Percentiles rank a stretch among this genome's conserved stretches.
Evolutionary conservation across 2,113 vertebrate genomes (phyloP).

Genomic region (Stegostoma tigrinum): DNA sequence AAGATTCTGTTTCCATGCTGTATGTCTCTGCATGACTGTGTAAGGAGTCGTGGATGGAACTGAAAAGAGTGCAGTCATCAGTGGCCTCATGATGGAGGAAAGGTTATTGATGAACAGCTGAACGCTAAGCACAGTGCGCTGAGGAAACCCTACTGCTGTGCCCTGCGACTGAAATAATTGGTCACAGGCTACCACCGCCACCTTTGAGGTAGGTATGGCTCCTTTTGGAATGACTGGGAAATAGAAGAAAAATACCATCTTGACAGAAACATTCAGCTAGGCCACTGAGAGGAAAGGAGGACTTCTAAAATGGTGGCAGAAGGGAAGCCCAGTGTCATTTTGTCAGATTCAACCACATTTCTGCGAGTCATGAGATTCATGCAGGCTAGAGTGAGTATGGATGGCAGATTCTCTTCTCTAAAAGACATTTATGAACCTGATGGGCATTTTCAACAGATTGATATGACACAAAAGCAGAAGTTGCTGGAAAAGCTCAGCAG

Average conservation of each 20-base stretch:
- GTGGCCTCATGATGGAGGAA: neutral
- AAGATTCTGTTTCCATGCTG: no score
- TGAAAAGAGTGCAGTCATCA: neutral
- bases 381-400: no score
- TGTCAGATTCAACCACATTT: no score
- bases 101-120: neutral
- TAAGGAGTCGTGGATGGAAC: neutral
- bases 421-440: no score
- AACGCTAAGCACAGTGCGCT: neutral
- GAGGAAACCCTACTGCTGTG: neutral
- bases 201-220: neutral
- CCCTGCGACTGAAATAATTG: neutral
- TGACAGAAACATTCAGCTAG: neutral
- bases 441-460: no score
- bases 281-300: no score
- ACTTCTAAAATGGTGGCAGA: no score
- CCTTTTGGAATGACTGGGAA: neutral
- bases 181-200: neutral
- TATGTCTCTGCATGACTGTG: neutral
- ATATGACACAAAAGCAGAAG: no score
- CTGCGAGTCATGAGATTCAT: no score
- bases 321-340: no score
- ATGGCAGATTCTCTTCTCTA: no score
- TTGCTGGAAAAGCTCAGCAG: no score
- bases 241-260: neutral